Conservation (phyloP, 2,797 vertebrate genomes). For the Sternarchorhynchus goeldii region DNA sequence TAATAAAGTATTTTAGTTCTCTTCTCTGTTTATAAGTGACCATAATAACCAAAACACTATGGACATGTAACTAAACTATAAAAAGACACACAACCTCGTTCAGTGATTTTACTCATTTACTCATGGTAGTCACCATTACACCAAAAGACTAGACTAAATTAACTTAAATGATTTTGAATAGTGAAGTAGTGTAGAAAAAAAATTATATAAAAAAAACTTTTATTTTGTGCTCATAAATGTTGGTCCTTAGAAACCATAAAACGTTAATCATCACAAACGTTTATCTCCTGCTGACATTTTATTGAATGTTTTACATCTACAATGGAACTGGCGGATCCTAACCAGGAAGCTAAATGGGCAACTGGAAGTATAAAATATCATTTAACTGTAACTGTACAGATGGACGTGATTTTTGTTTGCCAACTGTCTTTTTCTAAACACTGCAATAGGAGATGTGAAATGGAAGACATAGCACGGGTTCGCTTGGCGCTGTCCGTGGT, state of each 20-base stretch:
- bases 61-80: not conserved
- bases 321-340: not conserved
- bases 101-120: not conserved
- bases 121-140: not conserved
- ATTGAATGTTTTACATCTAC: slow-evolving; percentile 10
- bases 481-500: slow-evolving; percentile 75
- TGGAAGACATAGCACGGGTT: not conserved
- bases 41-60: not conserved
- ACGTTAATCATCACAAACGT: slow-evolving; percentile 29
- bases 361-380: not conserved
- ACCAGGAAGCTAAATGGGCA: not conserved
- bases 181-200: not conserved
- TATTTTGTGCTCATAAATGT: not conserved
- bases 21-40: slow-evolving; percentile 39
- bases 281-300: slow-evolving; percentile 28
- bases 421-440: not conserved
- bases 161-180: not conserved
- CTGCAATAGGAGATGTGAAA: not conserved
- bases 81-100: not conserved
- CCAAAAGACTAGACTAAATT: no score
- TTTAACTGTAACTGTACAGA: not conserved
- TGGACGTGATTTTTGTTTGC: not conserved
- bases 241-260: slow-evolving; percentile 31
- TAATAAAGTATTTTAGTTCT: not conserved
- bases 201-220: not conserved